Evolutionary conservation across 2,113 vertebrate genomes (phyloP).

Genomic region (Herpetotheres cachinnans): DNA sequence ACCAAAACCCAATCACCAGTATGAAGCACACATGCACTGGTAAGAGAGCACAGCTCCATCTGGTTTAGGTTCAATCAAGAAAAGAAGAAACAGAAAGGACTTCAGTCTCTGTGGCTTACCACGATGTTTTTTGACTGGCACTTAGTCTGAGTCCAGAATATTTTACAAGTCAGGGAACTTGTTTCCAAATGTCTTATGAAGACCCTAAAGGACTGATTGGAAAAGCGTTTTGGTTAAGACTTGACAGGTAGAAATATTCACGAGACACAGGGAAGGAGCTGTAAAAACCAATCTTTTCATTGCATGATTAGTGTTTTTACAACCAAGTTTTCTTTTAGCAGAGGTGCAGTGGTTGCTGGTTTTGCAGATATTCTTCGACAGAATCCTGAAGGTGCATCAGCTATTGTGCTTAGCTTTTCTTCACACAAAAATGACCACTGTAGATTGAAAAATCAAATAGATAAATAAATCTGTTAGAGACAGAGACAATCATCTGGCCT

Average conservation of each 20-base stretch:
- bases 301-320: background rate
- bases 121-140: rapidly evolving
- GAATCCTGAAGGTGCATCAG: background rate
- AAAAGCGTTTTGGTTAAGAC: background rate
- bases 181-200: background rate
- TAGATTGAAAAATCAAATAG: background rate
- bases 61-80: background rate
- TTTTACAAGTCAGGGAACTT: background rate
- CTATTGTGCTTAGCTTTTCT: background rate
- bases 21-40: background rate
- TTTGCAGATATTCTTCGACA: background rate
- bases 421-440: background rate
- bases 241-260: background rate
- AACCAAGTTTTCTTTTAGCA: background rate
- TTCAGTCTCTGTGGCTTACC: background rate
- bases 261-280: background rate
- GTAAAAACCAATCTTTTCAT: background rate
- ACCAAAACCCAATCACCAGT: background rate
- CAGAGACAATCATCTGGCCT: background rate
- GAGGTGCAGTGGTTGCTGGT: rapidly evolving
- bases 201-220: background rate
- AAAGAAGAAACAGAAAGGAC: background rate
- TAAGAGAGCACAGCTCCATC: background rate
- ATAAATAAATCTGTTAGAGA: background rate
- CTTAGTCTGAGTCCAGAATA: background rate